phyloP scores from a whole-genome alignment of 2,888 invertebrate species.

The Epicampocera succincta region DNA sequence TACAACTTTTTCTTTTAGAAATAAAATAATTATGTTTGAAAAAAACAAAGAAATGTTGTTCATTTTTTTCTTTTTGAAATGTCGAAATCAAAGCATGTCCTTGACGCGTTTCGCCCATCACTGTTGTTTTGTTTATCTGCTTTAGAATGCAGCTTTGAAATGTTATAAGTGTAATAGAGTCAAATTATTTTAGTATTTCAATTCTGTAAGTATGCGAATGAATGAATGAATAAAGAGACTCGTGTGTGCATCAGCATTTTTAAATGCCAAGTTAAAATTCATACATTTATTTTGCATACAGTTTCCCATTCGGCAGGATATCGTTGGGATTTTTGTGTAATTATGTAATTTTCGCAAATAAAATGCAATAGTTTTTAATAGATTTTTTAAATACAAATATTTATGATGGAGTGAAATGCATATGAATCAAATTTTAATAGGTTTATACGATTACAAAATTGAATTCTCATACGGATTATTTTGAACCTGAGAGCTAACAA shows the following conservation, averaged over 20 bases:
- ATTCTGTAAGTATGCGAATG: slow-evolving; percentile 37
- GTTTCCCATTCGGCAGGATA: slow-evolving; percentile 11
- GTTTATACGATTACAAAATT: too few species aligned
- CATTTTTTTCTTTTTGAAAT: not conserved
- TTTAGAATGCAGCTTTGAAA: not conserved
- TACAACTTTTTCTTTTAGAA: too few species aligned
- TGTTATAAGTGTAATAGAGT: slow-evolving; percentile 48
- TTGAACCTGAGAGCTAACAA: too few species aligned
- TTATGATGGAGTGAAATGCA: not conserved
- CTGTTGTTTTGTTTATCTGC: not conserved
- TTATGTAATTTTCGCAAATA: slow-evolving; percentile 2
- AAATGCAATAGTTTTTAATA: slow-evolving; percentile 16
- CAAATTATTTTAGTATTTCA: slow-evolving; percentile 59
- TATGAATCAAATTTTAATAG: not conserved
- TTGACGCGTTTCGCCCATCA: not conserved
- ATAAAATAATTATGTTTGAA: too few species aligned
- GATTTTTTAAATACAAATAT: not conserved
- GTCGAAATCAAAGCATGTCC: not conserved
- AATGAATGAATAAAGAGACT: slow-evolving; percentile 3
- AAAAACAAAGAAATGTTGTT: too few species aligned
- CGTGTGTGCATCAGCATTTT: slow-evolving; percentile 40
- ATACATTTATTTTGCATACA: slow-evolving; percentile 25
- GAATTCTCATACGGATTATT: too few species aligned
- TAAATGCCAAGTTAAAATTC: slow-evolving; percentile 35
- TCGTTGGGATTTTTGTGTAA: slow-evolving; percentile 28